A percentile compares a stretch with the other conserved stretches of the same genome.
Evolutionary conservation across 2,113 vertebrate genomes (phyloP).

Genomic region (Lagopus leucura): DNA sequence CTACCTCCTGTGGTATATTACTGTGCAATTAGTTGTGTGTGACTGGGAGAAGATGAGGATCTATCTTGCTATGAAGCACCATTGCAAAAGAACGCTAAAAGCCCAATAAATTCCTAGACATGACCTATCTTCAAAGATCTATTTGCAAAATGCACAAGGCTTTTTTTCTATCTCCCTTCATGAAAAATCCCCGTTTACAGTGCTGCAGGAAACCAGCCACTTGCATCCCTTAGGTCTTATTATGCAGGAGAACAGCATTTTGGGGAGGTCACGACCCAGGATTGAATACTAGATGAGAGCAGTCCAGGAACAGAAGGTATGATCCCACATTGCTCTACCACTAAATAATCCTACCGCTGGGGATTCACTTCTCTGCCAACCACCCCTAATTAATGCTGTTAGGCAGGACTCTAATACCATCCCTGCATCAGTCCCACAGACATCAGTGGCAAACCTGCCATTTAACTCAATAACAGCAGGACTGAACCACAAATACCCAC

Average conservation of each 20-base stretch:
- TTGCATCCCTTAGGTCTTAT: fast-evolving
- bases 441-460: background rate
- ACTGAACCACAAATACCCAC: background rate
- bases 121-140: background rate
- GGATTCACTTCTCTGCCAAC: background rate
- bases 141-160: background rate
- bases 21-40: background rate
- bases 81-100: background rate
- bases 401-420: background rate
- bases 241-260: background rate
- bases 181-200: background rate
- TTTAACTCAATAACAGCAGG: background rate
- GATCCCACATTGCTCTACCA: background rate
- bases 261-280: background rate
- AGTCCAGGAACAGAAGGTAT: background rate
- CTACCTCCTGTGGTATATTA: background rate
- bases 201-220: background rate
- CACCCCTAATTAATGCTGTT: background rate
- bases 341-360: background rate
- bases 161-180: background rate
- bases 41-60: background rate
- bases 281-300: background rate
- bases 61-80: background rate
- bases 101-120: background rate
- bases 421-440: background rate